phyloP scores from a whole-genome alignment of 2,113 vertebrate genomes.

The Oophaga pumilio region DNA sequence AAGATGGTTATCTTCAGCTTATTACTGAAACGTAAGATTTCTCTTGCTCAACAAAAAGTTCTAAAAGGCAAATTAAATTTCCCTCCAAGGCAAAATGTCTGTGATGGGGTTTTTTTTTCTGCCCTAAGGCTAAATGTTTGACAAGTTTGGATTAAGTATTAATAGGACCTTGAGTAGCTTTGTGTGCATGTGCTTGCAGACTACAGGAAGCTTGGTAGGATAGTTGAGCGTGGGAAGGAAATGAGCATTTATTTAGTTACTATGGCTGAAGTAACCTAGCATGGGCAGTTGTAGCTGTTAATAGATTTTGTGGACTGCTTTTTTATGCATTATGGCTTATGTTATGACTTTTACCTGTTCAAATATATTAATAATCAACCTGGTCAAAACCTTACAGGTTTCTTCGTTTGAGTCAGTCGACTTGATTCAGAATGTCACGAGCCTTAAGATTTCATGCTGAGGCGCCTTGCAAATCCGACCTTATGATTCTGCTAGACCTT shows the following conservation, averaged over 20 bases:
- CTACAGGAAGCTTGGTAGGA: background rate
- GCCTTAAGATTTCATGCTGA: slow-evolving; percentile 92
- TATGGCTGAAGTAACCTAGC: too few species aligned
- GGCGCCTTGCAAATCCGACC: slow-evolving; percentile 92
- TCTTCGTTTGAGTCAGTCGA: slow-evolving; percentile 93
- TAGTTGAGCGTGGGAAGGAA: background rate
- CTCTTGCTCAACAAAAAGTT: too few species aligned
- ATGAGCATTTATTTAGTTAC: background rate
- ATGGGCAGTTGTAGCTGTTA: slow-evolving; percentile 46
- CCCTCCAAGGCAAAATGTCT: too few species aligned
- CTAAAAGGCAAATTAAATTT: background rate
- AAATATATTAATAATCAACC: slow-evolving; percentile 83
- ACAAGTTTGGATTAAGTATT: background rate
- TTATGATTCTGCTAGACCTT: slow-evolving; percentile 91
- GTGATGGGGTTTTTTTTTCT: background rate
- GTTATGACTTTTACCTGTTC: slow-evolving; percentile 75
- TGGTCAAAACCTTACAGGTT: slow-evolving; percentile 95
- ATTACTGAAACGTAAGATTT: background rate
- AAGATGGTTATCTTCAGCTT: background rate
- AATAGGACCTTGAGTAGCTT: background rate
- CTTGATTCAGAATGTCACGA: slow-evolving; percentile 94
- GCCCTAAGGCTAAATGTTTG: slow-evolving; percentile 22
- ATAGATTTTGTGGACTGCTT: slow-evolving; percentile 60
- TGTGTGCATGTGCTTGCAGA: slow-evolving; percentile 20
- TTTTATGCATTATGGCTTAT: slow-evolving; percentile 71